Conservation (phyloP, 2,797 vertebrate genomes). For the Cygnus olor region DNA sequence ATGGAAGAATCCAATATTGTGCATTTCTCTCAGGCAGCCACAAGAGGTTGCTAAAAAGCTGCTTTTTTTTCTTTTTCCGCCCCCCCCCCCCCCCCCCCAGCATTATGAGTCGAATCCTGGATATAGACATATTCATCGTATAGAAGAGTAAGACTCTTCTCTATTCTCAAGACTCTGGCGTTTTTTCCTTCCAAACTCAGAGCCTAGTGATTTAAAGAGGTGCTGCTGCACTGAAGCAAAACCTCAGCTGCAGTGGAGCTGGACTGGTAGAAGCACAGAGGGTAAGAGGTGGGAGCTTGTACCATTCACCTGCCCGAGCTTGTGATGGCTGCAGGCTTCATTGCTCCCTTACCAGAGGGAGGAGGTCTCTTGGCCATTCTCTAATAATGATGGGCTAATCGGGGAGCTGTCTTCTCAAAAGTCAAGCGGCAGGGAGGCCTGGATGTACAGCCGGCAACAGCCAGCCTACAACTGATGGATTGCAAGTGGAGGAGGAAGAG, state of each 20-base stretch:
- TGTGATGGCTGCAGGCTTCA: not conserved
- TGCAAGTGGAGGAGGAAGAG: not conserved
- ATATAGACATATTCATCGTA: not conserved
- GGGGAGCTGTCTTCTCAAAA: not conserved
- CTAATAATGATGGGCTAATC: not conserved
- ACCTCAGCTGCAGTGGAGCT: not conserved
- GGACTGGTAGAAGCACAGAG: not conserved
- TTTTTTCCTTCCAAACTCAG: not conserved
- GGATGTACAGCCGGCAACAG: not conserved
- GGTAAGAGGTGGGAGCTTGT: not conserved
- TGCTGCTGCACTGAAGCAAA: not conserved
- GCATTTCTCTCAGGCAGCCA: not conserved
- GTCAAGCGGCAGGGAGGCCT: not conserved
- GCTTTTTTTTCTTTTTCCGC: not conserved
- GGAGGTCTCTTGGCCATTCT: not conserved
- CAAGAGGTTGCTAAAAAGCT: not conserved
- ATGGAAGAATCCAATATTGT: not conserved
- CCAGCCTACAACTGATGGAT: not conserved
- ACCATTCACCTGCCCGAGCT: not conserved
- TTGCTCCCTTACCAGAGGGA: not conserved
- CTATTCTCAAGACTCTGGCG: not conserved
- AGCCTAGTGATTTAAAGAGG: not conserved
- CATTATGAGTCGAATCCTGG: not conserved
- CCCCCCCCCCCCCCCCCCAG: not conserved
- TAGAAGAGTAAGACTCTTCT: not conserved